These are phyloP conservation scores for Apolygus lucorum DNA, from an alignment of 1,140 invertebrate genomes.

Conservation along the genomic window DNA sequence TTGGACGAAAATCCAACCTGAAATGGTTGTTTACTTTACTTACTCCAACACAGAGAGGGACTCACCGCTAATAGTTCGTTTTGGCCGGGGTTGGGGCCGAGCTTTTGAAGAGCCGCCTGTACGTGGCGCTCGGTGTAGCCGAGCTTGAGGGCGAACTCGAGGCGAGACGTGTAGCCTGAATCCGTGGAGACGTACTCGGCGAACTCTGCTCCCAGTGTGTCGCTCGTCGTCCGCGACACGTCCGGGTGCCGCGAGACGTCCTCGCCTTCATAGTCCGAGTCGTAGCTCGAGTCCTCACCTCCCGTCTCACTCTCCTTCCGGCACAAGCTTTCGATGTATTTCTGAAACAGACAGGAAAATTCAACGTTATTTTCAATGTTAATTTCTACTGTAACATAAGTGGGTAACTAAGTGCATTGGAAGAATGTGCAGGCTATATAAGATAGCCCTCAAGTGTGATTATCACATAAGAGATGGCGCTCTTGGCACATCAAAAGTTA, in stretches of 20 bases:
- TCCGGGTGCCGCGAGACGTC: slow-evolving; percentile 55
- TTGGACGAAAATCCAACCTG: too few species aligned
- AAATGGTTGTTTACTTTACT: too few species aligned
- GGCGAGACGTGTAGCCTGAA: slow-evolving; percentile 44
- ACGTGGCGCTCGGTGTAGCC: slow-evolving; percentile 84
- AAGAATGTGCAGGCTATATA: too few species aligned
- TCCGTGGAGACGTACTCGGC: slow-evolving; percentile 55
- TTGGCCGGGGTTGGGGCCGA: slow-evolving; percentile 71
- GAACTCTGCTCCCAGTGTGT: slow-evolving; percentile 74
- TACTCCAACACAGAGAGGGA: slow-evolving; percentile 37
- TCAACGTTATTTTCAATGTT: too few species aligned
- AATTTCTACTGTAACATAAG: too few species aligned
- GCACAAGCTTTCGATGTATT: slow-evolving; percentile 48
- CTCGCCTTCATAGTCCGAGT: slow-evolving; percentile 69
- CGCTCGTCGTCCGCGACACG: slow-evolving; percentile 68
- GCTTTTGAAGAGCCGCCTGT: slow-evolving; percentile 67
- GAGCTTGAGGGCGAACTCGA: slow-evolving; percentile 78
- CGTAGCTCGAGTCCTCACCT: slow-evolving; percentile 76
- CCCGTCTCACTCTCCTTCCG: slow-evolving; percentile 40
- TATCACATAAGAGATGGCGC: too few species aligned
- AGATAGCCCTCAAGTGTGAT: too few species aligned
- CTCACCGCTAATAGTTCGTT: slow-evolving; percentile 75
- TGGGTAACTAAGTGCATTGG: too few species aligned
- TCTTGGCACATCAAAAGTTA: too few species aligned
- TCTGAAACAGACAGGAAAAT: too few species aligned